Evolutionary conservation across 1,140 invertebrate genomes (phyloP).

Genomic region (Metaphire vulgaris): DNA sequence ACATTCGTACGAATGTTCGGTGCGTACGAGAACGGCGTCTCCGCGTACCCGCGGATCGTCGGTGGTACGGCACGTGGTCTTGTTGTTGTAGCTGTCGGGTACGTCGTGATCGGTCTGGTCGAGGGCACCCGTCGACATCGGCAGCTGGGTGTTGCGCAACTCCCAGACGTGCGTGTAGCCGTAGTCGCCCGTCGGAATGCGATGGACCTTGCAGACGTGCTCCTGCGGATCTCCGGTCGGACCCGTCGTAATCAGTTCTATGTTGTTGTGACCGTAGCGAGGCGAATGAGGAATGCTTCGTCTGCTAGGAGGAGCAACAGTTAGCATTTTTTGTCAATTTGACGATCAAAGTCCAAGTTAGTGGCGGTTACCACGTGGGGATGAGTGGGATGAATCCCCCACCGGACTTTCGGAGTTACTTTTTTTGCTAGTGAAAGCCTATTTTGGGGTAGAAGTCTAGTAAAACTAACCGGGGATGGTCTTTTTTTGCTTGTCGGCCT

Average conservation of each 20-base stretch:
- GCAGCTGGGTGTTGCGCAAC: conserved; percentile 20
- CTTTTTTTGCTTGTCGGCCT: too few species aligned
- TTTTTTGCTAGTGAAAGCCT: too few species aligned
- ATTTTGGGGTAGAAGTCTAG: too few species aligned
- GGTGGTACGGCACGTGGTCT: too few species aligned
- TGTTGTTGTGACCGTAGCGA: conserved; percentile 1
- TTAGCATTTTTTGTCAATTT: too few species aligned
- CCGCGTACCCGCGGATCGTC: neutral
- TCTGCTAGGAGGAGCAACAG: too few species aligned
- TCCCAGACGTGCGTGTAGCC: conserved; percentile 22
- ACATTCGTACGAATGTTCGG: neutral
- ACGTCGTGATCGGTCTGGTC: neutral
- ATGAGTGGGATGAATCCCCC: too few species aligned
- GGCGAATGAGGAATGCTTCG: neutral
- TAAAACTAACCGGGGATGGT: too few species aligned
- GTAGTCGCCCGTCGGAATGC: conserved; percentile 17
- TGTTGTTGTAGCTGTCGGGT: neutral
- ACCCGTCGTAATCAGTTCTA: neutral
- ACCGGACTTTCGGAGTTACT: too few species aligned
- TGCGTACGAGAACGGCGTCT: neutral
- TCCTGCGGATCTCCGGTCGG: neutral
- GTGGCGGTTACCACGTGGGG: too few species aligned
- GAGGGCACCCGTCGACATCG: neutral
- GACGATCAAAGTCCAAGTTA: too few species aligned
- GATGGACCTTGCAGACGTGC: conserved; percentile 18